phyloP scores from a whole-genome alignment of 2,113 vertebrate species.

The Phylloscopus trochilus region DNA sequence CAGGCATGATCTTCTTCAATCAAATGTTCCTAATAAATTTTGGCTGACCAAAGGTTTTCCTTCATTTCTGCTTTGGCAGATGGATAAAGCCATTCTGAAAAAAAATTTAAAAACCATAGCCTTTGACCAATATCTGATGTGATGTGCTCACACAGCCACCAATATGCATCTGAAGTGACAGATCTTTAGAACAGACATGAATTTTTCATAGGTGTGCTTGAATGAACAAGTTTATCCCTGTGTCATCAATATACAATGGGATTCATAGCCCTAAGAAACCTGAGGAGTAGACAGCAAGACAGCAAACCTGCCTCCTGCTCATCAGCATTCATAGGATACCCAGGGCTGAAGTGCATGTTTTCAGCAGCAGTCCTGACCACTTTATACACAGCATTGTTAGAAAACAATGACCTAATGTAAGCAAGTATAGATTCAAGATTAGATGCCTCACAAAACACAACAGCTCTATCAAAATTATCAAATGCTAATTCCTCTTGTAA shows the following conservation, averaged over 20 bases:
- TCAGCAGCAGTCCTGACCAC: not conserved
- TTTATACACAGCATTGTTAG: not conserved
- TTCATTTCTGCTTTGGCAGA: not conserved
- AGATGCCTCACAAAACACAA: not conserved
- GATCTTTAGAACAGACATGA: not conserved
- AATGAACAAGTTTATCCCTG: slow-evolving; percentile 15
- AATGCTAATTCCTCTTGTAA: not conserved
- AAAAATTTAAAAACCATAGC: not conserved
- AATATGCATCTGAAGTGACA: not conserved
- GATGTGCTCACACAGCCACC: not conserved
- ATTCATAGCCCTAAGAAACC: not conserved
- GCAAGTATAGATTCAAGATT: not conserved
- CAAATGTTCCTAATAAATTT: not conserved
- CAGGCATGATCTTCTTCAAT: not conserved
- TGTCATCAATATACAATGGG: slow-evolving; percentile 32
- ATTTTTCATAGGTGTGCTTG: slow-evolving; percentile 20
- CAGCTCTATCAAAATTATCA: not conserved
- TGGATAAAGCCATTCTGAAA: not conserved
- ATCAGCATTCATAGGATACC: not conserved
- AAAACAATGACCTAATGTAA: not conserved
- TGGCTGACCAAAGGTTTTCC: not conserved
- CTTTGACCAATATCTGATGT: not conserved
- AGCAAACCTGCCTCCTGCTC: not conserved
- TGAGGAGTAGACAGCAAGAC: not conserved
- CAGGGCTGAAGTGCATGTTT: not conserved